phyloP scores from a whole-genome alignment of 1,140 invertebrate genomes.

The Oedothorax gibbosus region DNA sequence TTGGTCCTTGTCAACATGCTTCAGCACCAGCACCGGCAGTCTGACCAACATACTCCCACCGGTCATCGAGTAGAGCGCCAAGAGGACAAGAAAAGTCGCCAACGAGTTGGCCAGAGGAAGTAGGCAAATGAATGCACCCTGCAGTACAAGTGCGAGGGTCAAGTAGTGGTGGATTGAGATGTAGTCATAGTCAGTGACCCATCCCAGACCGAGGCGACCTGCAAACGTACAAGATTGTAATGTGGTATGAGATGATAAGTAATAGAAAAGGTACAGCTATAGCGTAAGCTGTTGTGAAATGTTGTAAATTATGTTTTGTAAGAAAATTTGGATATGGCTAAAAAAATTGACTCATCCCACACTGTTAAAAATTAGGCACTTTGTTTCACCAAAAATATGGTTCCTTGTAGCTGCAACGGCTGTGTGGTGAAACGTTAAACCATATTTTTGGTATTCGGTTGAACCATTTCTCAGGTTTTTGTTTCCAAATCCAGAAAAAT shows the following conservation, averaged over 20 bases:
- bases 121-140: slow-evolving; percentile 27
- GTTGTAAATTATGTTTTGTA: background rate
- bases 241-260: background rate
- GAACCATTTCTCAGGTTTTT: too few species aligned
- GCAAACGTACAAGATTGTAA: background rate
- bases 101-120: slow-evolving; percentile 15
- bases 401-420: too few species aligned
- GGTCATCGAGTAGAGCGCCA: slow-evolving; percentile 49
- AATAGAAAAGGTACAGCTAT: background rate
- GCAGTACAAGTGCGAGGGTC: slow-evolving; percentile 19
- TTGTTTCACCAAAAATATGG: too few species aligned
- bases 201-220: slow-evolving; percentile 54
- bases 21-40: slow-evolving; percentile 60
- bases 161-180: slow-evolving; percentile 45
- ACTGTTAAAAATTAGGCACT: too few species aligned
- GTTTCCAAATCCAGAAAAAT: too few species aligned
- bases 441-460: too few species aligned
- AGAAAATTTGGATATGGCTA: too few species aligned
- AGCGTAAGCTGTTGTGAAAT: background rate
- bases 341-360: too few species aligned
- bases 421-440: too few species aligned
- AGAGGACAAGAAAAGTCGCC: background rate
- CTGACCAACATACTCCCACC: slow-evolving; percentile 54
- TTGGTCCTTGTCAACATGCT: slow-evolving; percentile 59
- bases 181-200: slow-evolving; percentile 48